A percentile compares a stretch with the other conserved stretches of the same genome.
Evolutionary conservation across 2,113 vertebrate genomes (phyloP).

Genomic region (Mesoclemmys tuberculata): DNA sequence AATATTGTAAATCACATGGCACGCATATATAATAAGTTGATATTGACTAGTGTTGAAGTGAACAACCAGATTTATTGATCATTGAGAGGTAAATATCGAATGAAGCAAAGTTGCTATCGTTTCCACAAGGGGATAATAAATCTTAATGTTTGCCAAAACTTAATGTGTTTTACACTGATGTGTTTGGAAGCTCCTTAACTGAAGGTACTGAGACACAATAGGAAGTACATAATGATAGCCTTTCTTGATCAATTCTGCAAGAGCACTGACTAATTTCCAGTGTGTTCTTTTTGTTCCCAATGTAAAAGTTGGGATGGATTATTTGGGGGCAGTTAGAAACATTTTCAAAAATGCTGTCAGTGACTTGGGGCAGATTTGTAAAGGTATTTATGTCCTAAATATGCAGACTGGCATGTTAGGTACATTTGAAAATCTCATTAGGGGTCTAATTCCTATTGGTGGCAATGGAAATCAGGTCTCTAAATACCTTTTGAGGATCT

Average conservation of each 20-base stretch:
- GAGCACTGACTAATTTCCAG: neutral
- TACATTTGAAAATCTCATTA: neutral
- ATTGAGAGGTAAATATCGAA: neutral
- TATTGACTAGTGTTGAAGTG: neutral
- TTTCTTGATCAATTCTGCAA: neutral
- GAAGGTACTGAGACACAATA: neutral
- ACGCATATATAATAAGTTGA: neutral
- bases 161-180: neutral
- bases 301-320: neutral
- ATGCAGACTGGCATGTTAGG: neutral
- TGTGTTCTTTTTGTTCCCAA: neutral
- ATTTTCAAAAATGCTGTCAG: neutral
- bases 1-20: neutral
- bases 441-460: neutral
- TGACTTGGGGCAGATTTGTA: neutral
- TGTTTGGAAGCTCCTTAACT: neutral
- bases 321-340: neutral
- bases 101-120: neutral
- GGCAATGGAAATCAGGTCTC: neutral
- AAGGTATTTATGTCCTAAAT: neutral
- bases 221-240: neutral
- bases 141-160: neutral
- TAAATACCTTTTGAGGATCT: neutral
- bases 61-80: neutral
- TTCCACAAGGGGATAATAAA: neutral